These are phyloP conservation scores for Potamarius usumacintae DNA, from an alignment of 2,113 vertebrate genomes.

Conservation along the genomic window DNA sequence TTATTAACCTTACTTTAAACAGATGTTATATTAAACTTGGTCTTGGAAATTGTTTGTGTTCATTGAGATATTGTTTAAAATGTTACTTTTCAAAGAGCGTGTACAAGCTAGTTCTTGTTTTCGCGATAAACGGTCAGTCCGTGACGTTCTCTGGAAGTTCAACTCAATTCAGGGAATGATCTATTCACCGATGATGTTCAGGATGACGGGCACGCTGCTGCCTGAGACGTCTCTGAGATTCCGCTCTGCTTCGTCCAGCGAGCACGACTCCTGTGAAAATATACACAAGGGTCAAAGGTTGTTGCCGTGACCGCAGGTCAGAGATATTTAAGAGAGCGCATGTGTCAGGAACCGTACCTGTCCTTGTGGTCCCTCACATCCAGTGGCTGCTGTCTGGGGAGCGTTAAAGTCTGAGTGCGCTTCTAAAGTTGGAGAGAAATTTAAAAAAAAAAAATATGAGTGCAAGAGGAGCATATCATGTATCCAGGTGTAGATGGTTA, in stretches of 20 bases:
- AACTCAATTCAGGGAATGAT: too few species aligned
- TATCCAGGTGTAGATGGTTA: background rate
- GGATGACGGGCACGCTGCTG: constrained; percentile 81
- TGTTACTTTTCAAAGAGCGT: too few species aligned
- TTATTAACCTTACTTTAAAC: too few species aligned
- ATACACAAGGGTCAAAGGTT: background rate
- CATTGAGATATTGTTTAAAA: too few species aligned
- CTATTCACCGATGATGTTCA: constrained; percentile 88
- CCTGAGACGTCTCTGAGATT: constrained; percentile 78
- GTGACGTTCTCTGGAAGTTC: too few species aligned
- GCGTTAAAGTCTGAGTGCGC: background rate
- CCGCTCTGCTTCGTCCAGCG: constrained; percentile 73
- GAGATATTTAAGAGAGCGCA: too few species aligned
- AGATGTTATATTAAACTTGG: too few species aligned
- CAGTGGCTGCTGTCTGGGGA: background rate
- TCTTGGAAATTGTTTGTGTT: too few species aligned
- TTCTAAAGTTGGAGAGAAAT: background rate
- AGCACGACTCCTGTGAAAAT: constrained; percentile 64
- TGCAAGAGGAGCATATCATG: background rate
- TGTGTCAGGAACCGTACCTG: background rate
- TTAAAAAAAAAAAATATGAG: background rate
- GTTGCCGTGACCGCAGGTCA: background rate
- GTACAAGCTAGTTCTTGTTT: too few species aligned
- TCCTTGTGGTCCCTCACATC: background rate
- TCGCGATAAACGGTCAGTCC: too few species aligned